These are phyloP conservation scores for Gandaritis pyraliata DNA, from an alignment of 2,888 invertebrate genomes.

Conservation along the genomic window DNA sequence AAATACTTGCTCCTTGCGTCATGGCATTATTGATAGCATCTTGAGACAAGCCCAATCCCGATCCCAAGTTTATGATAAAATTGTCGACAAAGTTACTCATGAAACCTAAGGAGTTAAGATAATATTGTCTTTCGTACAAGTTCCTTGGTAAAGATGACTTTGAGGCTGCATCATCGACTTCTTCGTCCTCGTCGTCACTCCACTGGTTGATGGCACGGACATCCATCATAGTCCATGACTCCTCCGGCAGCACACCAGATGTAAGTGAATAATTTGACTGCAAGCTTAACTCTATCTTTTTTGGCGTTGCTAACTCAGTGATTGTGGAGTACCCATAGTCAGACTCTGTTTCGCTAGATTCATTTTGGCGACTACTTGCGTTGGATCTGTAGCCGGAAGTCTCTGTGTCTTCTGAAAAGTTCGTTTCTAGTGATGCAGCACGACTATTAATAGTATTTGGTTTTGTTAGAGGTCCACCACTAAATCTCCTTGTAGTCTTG, in stretches of 20 bases:
- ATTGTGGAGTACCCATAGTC: slow-evolving; percentile 87
- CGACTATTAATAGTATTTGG: slow-evolving; percentile 20
- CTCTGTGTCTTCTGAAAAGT: slow-evolving; percentile 68
- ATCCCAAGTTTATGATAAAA: slow-evolving; percentile 85
- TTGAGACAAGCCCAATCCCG: slow-evolving; percentile 82
- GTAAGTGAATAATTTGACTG: slow-evolving; percentile 65
- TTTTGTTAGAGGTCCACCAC: slow-evolving; percentile 53
- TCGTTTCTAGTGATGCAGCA: slow-evolving; percentile 34
- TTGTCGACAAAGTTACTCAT: slow-evolving; percentile 88
- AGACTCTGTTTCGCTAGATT: slow-evolving; percentile 82
- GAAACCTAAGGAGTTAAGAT: slow-evolving; percentile 87
- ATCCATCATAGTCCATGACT: slow-evolving; percentile 78
- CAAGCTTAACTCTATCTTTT: slow-evolving; percentile 76
- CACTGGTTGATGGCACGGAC: slow-evolving; percentile 67
- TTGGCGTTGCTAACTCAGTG: slow-evolving; percentile 84
- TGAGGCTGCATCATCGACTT: slow-evolving; percentile 57
- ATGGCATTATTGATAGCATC: slow-evolving; percentile 82
- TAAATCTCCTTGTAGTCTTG: slow-evolving; percentile 60
- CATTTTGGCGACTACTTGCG: slow-evolving; percentile 72
- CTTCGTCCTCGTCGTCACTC: slow-evolving; percentile 74
- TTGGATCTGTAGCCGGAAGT: slow-evolving; percentile 84
- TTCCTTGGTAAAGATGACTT: slow-evolving; percentile 62
- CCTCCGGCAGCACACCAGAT: slow-evolving; percentile 79
- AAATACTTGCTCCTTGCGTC: slow-evolving; percentile 87
- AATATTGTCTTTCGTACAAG: slow-evolving; percentile 76